phyloP scores from a whole-genome alignment of 2,113 vertebrate genomes.

The Sinocyclocheilus anophthalmus region DNA sequence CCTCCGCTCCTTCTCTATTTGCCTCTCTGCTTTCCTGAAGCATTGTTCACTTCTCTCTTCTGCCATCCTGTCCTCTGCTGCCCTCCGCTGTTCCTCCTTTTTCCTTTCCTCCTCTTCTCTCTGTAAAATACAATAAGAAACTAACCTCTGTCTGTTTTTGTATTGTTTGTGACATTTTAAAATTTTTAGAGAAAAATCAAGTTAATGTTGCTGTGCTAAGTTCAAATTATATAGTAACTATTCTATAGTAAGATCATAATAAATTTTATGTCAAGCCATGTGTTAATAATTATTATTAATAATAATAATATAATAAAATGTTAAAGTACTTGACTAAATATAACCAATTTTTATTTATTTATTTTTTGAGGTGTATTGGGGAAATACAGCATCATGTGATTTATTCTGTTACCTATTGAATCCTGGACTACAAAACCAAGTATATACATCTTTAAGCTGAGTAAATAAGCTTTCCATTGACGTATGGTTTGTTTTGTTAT shows the following conservation, averaged over 20 bases:
- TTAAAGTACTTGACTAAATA: no score
- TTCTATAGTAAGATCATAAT: no score
- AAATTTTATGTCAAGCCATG: neutral
- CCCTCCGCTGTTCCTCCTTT: constrained; percentile 66
- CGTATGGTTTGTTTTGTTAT: no score
- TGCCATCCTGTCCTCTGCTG: constrained; percentile 61
- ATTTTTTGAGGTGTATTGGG: neutral
- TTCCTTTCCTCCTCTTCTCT: constrained; percentile 69
- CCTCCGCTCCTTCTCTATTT: constrained; percentile 65
- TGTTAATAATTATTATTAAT: neutral
- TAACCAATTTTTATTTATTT: no score
- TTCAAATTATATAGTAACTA: no score
- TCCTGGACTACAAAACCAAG: no score
- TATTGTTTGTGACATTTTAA: neutral
- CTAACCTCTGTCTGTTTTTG: neutral
- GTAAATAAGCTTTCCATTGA: no score
- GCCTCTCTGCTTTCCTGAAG: constrained; percentile 66
- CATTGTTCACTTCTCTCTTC: constrained; percentile 66
- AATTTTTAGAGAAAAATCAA: neutral
- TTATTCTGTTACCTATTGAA: neutral
- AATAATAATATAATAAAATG: no score
- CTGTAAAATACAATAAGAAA: constrained; percentile 44
- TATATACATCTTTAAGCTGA: no score
- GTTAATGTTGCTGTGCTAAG: no score
- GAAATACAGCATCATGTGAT: neutral